Conservation (phyloP, 2,113 vertebrate species). For the Isurus oxyrinchus region DNA sequence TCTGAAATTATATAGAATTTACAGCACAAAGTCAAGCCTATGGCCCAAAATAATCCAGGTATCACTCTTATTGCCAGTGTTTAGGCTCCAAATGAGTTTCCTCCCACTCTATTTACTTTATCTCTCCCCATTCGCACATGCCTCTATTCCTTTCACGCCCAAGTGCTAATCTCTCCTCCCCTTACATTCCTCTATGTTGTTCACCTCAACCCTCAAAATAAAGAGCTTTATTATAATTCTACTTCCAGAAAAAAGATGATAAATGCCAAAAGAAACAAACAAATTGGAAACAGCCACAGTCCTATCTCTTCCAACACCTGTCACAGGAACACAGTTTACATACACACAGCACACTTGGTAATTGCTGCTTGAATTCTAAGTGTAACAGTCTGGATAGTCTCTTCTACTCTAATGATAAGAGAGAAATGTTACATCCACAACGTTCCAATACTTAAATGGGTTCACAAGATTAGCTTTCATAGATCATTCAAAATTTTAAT, state of each 20-base stretch:
- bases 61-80: not conserved
- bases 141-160: not conserved
- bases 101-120: not conserved
- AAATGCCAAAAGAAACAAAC: not conserved
- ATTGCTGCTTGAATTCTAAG: not conserved
- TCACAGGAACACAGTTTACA: not conserved
- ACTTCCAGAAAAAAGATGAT: not conserved
- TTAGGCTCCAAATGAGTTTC: not conserved
- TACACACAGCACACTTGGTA: not conserved
- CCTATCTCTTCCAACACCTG: not conserved
- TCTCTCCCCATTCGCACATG: not conserved
- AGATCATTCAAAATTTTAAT: not conserved
- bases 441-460: not conserved
- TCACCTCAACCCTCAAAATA: not conserved
- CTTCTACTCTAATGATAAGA: not conserved
- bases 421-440: not conserved
- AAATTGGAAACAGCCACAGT: not conserved
- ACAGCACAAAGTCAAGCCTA: not conserved
- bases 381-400: not conserved
- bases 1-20: not conserved
- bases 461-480: not conserved
- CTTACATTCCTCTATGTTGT: not conserved
- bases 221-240: not conserved
- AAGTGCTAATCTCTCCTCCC: not conserved
- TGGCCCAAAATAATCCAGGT: not conserved